Evolutionary conservation across 2,113 vertebrate species (phyloP).

Genomic region (Scomber scombrus): DNA sequence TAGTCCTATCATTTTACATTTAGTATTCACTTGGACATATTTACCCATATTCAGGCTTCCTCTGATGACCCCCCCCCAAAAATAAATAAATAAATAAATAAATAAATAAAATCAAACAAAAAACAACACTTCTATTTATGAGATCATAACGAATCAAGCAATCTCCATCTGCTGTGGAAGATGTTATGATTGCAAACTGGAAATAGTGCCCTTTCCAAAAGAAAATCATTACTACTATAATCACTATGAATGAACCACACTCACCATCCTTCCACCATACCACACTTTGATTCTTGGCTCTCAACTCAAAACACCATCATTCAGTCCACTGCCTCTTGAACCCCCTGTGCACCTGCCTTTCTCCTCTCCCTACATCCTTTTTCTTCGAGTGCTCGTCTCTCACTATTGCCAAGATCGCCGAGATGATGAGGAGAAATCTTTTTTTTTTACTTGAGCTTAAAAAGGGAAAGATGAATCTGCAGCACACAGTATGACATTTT

Average conservation of each 20-base stretch:
- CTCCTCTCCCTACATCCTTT: background rate
- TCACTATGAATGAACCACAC: background rate
- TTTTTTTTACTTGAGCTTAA: conserved; percentile 37
- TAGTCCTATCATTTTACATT: too few relatives aligned
- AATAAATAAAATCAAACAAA: too few relatives aligned
- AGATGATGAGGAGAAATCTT: conserved; percentile 34
- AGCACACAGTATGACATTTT: conserved; percentile 48
- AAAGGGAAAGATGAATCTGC: conserved; percentile 49
- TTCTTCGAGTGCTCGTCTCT: background rate
- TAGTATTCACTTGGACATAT: too few relatives aligned
- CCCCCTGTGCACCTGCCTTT: background rate
- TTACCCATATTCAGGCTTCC: too few relatives aligned
- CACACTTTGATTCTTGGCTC: background rate
- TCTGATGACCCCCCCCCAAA: too few relatives aligned
- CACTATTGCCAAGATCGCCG: conserved; percentile 24
- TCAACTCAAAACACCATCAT: background rate
- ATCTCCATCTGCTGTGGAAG: too few relatives aligned
- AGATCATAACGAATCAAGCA: too few relatives aligned
- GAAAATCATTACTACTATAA: too few relatives aligned
- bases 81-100: too few relatives aligned
- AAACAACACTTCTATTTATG: background rate
- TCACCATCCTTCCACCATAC: background rate
- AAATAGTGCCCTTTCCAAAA: too few relatives aligned
- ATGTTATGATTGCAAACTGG: too few relatives aligned
- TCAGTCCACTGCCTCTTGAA: conserved; percentile 3